Conservation (phyloP, 2,888 invertebrate genomes). For the Nasonia oneida region DNA sequence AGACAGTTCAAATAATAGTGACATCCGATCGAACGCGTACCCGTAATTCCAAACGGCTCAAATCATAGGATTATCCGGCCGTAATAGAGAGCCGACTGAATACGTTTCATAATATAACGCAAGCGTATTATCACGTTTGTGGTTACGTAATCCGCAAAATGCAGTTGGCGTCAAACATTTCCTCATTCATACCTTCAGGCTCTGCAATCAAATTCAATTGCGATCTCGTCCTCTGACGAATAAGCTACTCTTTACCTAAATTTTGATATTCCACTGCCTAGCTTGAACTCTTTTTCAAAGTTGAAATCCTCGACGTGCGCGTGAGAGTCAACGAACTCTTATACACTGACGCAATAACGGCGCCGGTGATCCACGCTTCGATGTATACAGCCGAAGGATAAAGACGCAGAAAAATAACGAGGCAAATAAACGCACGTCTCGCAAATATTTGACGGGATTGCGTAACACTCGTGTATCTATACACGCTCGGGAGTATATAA, state of each 20-base stretch:
- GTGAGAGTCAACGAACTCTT: too few relatives aligned
- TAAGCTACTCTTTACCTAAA: too few relatives aligned
- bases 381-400: too few relatives aligned
- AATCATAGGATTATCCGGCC: background rate
- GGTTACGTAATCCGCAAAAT: background rate
- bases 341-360: too few relatives aligned
- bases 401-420: too few relatives aligned
- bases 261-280: background rate
- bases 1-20: too few relatives aligned
- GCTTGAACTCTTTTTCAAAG: too few relatives aligned
- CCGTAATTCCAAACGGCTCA: background rate
- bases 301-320: too few relatives aligned
- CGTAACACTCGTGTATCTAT: background rate
- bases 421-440: background rate
- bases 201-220: constrained; percentile 4
- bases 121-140: background rate
- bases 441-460: background rate
- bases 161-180: background rate
- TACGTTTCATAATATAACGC: background rate
- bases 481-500: background rate
- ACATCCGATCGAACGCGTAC: background rate
- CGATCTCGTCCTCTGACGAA: background rate
- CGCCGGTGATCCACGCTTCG: too few relatives aligned
- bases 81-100: background rate
- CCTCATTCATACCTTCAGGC: background rate